Evolutionary conservation across 2,113 vertebrate species (phyloP), one percentile per base, ranked within the genome.

Genomic region (Boleophthalmus pectinirostris): DNA sequence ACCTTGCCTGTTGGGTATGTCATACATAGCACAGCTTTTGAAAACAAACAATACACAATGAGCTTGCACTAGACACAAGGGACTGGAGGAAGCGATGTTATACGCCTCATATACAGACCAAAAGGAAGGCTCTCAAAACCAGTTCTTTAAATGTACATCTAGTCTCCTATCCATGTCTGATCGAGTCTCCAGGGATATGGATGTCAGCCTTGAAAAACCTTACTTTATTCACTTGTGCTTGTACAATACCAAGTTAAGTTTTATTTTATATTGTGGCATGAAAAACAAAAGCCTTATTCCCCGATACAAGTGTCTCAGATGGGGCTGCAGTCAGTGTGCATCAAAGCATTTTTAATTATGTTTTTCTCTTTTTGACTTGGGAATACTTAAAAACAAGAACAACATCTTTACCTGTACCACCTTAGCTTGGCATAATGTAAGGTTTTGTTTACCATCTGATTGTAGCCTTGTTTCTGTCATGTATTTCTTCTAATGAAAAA

Each of bases 301-400:
- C 56, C 51, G 64, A 74, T 72, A 73, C 45, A 54, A 77, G 35
- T 61, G 69, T 56, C 70, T 72, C 69, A 82, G 56, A 66, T 77
- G 79, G n/a, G 24, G 21, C 66, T 61, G 24, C 54, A 68, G 56
- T 66, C 54, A 68, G 51, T 66, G 68, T 61, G 61, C 56, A 81
- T 85, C 74, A 86, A 84, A 85, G 73, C 49, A 20, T 67, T n/a
- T 45, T 72, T 51, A 61, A 29, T 69, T 38, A 43, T n/a, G 10
- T 43, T 64, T 38, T 54, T 68, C 21, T 23, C 16, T 71, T 51
- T 73, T 29, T 68, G 64, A 83, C 71, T 3, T 6, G 56, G 53
- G 69, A 49, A 6, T 58, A 46, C 7, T 79, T 68, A 0, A 0
- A 25, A 23, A 66, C 60, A 33, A 14, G 77, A 65, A 58, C 23